These are phyloP conservation scores for Arion vulgaris DNA, from an alignment of 1,140 invertebrate species.

Conservation along the genomic window DNA sequence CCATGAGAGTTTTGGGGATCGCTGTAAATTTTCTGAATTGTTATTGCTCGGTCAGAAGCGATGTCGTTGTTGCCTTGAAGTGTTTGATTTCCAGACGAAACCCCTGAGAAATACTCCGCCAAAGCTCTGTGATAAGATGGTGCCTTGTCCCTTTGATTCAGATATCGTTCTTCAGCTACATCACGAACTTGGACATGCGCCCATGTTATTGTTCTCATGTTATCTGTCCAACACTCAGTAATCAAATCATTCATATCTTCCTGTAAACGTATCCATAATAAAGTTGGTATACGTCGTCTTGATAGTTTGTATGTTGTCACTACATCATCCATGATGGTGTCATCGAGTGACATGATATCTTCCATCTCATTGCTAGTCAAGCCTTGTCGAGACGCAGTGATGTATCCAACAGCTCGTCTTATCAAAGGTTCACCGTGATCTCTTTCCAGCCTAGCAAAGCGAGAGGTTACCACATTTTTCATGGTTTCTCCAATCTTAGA, in stretches of 20 bases:
- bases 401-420: slow-evolving; percentile 77
- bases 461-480: slow-evolving; percentile 69
- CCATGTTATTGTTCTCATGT: slow-evolving; percentile 78
- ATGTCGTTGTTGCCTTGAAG: slow-evolving; percentile 59
- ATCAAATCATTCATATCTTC: slow-evolving; percentile 80
- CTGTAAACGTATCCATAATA: slow-evolving; percentile 80
- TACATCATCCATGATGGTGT: slow-evolving; percentile 78
- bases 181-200: slow-evolving; percentile 77
- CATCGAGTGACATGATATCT: slow-evolving; percentile 81
- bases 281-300: slow-evolving; percentile 74
- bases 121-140: slow-evolving; percentile 73
- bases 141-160: slow-evolving; percentile 68
- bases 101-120: slow-evolving; percentile 75
- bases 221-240: slow-evolving; percentile 77
- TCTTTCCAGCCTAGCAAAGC: slow-evolving; percentile 79
- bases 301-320: slow-evolving; percentile 54
- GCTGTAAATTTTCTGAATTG: slow-evolving; percentile 71
- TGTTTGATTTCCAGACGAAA: slow-evolving; percentile 60
- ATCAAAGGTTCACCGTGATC: slow-evolving; percentile 77
- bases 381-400: slow-evolving; percentile 81
- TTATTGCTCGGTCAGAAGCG: slow-evolving; percentile 55
- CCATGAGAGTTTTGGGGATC: slow-evolving; percentile 81
- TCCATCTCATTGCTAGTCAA: slow-evolving; percentile 83
- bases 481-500: slow-evolving; percentile 61
- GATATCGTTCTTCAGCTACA: slow-evolving; percentile 77